A percentile compares a stretch with the other conserved stretches of the same genome.
These are phyloP conservation scores for Limenitis camilla DNA, from an alignment of 2,888 invertebrate genomes.

Conservation along the genomic window DNA sequence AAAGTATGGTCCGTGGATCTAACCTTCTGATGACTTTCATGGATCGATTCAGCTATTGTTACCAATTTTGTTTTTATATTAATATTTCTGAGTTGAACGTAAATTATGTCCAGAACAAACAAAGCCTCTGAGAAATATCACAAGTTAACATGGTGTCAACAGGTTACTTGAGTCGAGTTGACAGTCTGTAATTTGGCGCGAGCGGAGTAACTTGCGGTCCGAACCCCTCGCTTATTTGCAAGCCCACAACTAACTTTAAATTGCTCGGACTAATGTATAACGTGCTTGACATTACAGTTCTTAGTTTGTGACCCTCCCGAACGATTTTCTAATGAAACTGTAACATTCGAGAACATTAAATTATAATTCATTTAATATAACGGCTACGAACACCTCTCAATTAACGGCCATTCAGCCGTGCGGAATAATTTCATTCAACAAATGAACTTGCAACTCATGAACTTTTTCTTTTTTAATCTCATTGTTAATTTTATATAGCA, in stretches of 20 bases:
- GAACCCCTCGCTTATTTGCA: constrained; percentile 58
- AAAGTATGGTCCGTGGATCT: too few species aligned
- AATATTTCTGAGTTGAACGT: constrained; percentile 21
- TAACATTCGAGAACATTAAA: constrained; percentile 23
- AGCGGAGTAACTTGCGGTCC: constrained; percentile 53
- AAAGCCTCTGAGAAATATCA: constrained; percentile 40
- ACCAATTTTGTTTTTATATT: too few species aligned
- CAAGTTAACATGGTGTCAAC: constrained; percentile 61
- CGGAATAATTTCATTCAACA: too few species aligned
- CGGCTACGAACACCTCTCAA: not conserved
- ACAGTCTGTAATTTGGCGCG: constrained; percentile 66
- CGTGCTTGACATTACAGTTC: constrained; percentile 44
- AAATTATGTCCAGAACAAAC: constrained; percentile 49
- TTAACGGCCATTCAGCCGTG: not conserved
- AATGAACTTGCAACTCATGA: too few species aligned
- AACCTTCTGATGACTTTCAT: too few species aligned
- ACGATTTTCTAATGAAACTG: constrained; percentile 37
- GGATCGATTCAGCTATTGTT: too few species aligned
- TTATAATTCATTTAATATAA: constrained; percentile 28
- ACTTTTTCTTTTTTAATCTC: too few species aligned
- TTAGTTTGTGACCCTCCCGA: constrained; percentile 41
- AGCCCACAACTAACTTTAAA: constrained; percentile 61
- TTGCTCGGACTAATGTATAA: constrained; percentile 59
- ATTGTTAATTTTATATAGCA: too few species aligned
- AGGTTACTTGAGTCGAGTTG: constrained; percentile 68